These are phyloP conservation scores for Drosophila anceps DNA, from an alignment of 2,888 invertebrate species.

Conservation along the genomic window DNA sequence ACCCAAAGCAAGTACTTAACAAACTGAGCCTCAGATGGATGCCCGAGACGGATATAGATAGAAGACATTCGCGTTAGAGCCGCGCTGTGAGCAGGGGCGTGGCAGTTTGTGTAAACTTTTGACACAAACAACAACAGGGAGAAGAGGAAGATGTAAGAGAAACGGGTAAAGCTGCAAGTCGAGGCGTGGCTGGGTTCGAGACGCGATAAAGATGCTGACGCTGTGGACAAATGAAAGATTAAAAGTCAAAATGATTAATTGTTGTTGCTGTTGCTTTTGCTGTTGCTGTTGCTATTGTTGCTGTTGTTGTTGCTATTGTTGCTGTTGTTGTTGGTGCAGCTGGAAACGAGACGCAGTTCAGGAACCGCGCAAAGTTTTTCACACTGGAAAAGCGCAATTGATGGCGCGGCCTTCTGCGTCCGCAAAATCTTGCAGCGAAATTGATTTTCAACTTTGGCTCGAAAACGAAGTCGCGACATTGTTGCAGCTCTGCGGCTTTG, in stretches of 20 bases:
- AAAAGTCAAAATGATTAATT: slow-evolving; percentile 75
- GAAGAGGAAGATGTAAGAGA: slow-evolving; percentile 1
- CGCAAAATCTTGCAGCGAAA: slow-evolving; percentile 39
- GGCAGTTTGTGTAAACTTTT: slow-evolving; percentile 57
- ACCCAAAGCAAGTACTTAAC: slow-evolving; percentile 72
- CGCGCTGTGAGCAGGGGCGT: not conserved
- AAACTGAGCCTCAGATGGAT: slow-evolving; percentile 64
- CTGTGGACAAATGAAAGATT: slow-evolving; percentile 72
- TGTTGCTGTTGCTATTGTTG: not conserved
- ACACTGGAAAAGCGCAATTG: slow-evolving; percentile 34
- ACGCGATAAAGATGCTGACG: slow-evolving; percentile 64
- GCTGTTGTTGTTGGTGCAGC: slow-evolving; percentile 32
- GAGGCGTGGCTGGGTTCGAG: slow-evolving; percentile 50
- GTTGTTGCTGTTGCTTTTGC: slow-evolving; percentile 33
- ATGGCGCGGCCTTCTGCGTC: slow-evolving; percentile 28
- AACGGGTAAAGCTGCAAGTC: slow-evolving; percentile 34
- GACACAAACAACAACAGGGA: slow-evolving; percentile 53
- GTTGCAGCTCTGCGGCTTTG: slow-evolving; percentile 43
- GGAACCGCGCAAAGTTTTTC: slow-evolving; percentile 1
- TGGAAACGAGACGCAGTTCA: slow-evolving; percentile 17
- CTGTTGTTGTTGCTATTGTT: slow-evolving; percentile 17
- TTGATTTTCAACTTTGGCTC: slow-evolving; percentile 39
- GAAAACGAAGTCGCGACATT: not conserved
- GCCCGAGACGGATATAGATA: slow-evolving; percentile 50
- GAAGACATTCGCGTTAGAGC: slow-evolving; percentile 9